Conservation (phyloP, 2,888 invertebrate species). For the Camptogramma bilineatum region DNA sequence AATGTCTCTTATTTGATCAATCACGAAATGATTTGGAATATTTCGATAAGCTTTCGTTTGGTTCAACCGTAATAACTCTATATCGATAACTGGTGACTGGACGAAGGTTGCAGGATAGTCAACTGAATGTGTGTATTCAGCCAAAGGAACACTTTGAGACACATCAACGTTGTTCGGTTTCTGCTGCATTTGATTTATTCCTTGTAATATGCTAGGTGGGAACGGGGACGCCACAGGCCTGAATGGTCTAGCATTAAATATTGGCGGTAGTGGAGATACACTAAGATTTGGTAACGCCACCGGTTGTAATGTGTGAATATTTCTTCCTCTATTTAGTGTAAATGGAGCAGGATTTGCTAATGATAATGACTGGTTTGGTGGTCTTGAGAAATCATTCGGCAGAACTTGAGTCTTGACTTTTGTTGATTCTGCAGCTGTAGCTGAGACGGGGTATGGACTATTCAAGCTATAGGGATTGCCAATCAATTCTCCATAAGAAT, state of each 20-base stretch:
- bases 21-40: conserved; percentile 69
- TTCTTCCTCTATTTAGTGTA: conserved; percentile 74
- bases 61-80: conserved; percentile 67
- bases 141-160: conserved; percentile 88
- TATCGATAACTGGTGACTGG: conserved; percentile 89
- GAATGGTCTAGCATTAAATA: conserved; percentile 87
- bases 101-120: conserved; percentile 90
- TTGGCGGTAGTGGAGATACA: conserved; percentile 85
- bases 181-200: conserved; percentile 66
- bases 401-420: conserved; percentile 74
- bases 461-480: conserved; percentile 64
- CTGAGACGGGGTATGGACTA: conserved; percentile 70
- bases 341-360: conserved; percentile 78
- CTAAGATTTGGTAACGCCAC: conserved; percentile 88
- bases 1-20: conserved; percentile 78
- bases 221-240: conserved; percentile 62
- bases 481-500: conserved; percentile 79
- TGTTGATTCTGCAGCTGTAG: conserved; percentile 73
- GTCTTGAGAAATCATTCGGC: conserved; percentile 56
- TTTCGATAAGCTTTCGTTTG: conserved; percentile 74
- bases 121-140: conserved; percentile 89
- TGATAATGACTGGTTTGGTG: conserved; percentile 67
- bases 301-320: conserved; percentile 82
- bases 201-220: conserved; percentile 59
- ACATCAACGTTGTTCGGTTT: conserved; percentile 78